These are phyloP conservation scores for Phrynocephalus versicolor DNA, from an alignment of 2,113 vertebrate species.

Conservation along the genomic window DNA sequence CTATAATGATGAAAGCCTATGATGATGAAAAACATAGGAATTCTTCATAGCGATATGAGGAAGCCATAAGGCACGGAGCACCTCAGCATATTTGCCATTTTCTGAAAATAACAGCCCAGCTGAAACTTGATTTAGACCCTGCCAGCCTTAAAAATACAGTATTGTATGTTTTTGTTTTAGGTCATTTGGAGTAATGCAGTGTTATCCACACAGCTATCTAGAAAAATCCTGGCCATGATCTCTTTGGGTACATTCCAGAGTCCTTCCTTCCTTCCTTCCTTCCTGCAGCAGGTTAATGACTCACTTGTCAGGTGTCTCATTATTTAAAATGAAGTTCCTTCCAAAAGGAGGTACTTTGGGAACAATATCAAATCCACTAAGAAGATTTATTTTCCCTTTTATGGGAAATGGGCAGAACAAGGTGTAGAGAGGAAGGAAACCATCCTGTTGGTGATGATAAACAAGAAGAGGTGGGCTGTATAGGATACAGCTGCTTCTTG, in stretches of 20 bases:
- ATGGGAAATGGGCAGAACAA: not conserved
- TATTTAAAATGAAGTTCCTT: not conserved
- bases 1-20: not conserved
- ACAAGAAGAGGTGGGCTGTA: not conserved
- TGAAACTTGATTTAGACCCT: not conserved
- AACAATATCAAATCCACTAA: not conserved
- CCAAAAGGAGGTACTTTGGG: not conserved
- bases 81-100: not conserved
- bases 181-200: not conserved
- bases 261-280: not conserved
- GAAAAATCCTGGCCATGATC: not conserved
- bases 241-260: not conserved
- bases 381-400: not conserved
- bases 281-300: constrained; percentile 7
- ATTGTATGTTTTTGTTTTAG: too few relatives aligned
- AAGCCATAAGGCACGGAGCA: not conserved
- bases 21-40: not conserved
- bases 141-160: not conserved
- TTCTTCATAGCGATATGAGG: not conserved
- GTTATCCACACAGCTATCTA: not conserved
- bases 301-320: not conserved
- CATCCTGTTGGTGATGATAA: not conserved
- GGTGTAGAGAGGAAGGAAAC: not conserved
- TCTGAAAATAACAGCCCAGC: not conserved
- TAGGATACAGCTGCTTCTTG: not conserved